phyloP scores from a whole-genome alignment of 1,140 invertebrate species.

The Formica selysi region DNA sequence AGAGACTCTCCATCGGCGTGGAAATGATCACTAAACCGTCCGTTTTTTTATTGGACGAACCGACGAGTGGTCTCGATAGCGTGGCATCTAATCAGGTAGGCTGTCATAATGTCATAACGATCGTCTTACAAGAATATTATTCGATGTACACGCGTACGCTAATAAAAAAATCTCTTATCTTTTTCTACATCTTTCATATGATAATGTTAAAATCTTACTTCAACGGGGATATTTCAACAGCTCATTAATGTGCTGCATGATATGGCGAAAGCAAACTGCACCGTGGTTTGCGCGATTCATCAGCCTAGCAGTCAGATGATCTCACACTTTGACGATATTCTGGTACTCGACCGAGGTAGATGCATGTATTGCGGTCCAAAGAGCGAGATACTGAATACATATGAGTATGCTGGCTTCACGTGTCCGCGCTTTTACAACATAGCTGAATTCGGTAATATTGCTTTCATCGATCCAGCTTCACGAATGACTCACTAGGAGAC shows the following conservation, averaged over 20 bases:
- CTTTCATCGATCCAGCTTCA: neutral
- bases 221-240: slow-evolving; percentile 60
- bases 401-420: slow-evolving; percentile 86
- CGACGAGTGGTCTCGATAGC: slow-evolving; percentile 92
- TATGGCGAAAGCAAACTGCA: slow-evolving; percentile 91
- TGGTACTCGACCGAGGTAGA: slow-evolving; percentile 88
- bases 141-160: no score
- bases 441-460: slow-evolving; percentile 88
- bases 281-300: slow-evolving; percentile 95
- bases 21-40: slow-evolving; percentile 94
- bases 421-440: slow-evolving; percentile 91
- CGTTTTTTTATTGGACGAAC: slow-evolving; percentile 90
- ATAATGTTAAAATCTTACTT: no score
- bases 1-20: slow-evolving; percentile 93
- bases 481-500: neutral
- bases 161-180: neutral
- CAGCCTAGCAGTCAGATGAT: slow-evolving; percentile 95
- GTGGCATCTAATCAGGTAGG: slow-evolving; percentile 90
- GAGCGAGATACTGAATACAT: slow-evolving; percentile 85
- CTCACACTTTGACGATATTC: slow-evolving; percentile 89
- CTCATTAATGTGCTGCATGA: slow-evolving; percentile 89
- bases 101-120: neutral
- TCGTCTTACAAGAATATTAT: neutral
- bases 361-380: slow-evolving; percentile 88
- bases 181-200: no score